Base-by-base conservation (phyloP, 2,113 vertebrate genomes). In the Sterrhoptilus dennistouni region DNA sequence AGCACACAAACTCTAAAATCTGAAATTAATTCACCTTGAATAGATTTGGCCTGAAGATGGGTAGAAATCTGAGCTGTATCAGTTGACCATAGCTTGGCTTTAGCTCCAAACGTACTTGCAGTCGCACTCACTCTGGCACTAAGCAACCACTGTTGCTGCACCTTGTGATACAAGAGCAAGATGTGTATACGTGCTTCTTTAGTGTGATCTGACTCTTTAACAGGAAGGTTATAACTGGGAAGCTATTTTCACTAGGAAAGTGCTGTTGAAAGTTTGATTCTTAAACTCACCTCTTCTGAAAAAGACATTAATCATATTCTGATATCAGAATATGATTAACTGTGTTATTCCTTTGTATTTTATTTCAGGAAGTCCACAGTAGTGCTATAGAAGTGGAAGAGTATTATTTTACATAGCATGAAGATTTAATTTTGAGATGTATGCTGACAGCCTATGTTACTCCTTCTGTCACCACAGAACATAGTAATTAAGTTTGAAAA, bases 281-380 rank as follows among this genome's bases (percentile, higher is more conserved):
- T 78, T 92, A 77, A 90, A 92, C 71, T 61, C 42, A 54, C 60
- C 52, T 90, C 64, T 80, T 81, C 47, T 81, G 35, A 84, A 91
- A 87, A 82, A 31, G 9, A 42, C 49, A 12, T 33, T 61, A 61
- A 69, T 33, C 12, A 6, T 69, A 71, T 42, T 69, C 64, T 92
- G 64, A 63, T n/a, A 56, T 86, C 60, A 81, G 80, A 87, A 81
- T 92, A 59, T 36, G 20, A 50, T 69, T 85, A 80, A 53, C 29
- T 59, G 47, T 59, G 56, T 29, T 79, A 16, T 79, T 93, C 49
- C 40, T 94, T 75, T 2, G 0, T 79, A 75, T 76, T 78, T 71
- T 57, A 64, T 85, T 87, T 91, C 75, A 83, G 42, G 27, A 82
- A 88, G 78, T 33, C 33, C 38, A 38, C 15, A 9, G 40, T 5